These are phyloP conservation scores for Callimorpha dominula DNA, from an alignment of 2,888 invertebrate genomes.

Conservation along the genomic window DNA sequence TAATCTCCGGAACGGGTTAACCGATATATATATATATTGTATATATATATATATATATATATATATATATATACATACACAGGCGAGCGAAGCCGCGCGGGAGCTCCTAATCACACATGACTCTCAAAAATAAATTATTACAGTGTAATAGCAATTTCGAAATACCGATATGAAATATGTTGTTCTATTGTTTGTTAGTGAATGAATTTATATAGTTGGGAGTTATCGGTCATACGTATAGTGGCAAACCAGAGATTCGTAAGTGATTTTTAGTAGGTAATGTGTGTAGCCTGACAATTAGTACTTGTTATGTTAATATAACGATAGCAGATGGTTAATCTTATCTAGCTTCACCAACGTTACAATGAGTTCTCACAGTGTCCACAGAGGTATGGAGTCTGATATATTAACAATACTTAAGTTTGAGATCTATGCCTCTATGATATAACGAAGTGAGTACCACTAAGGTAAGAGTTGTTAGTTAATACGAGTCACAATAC, in stretches of 20 bases:
- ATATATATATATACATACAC: background rate
- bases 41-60: too few species aligned
- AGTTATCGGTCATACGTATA: slow-evolving; percentile 26
- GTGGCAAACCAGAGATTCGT: slow-evolving; percentile 31
- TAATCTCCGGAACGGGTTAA: too few species aligned
- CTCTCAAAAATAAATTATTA: slow-evolving; percentile 7
- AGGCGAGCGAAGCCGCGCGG: too few species aligned
- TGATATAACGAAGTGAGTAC: background rate
- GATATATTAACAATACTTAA: too few species aligned
- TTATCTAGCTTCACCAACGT: too few species aligned
- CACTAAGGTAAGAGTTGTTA: too few species aligned
- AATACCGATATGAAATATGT: slow-evolving; percentile 15
- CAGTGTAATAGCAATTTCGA: slow-evolving; percentile 28
- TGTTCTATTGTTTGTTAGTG: slow-evolving; percentile 38
- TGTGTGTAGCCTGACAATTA: slow-evolving; percentile 4
- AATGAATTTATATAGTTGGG: slow-evolving; percentile 20
- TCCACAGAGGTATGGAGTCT: too few species aligned
- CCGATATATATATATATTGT: background rate
- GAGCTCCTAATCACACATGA: background rate
- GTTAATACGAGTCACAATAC: too few species aligned
- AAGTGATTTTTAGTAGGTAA: slow-evolving; percentile 13
- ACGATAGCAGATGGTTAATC: too few species aligned
- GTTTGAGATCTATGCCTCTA: too few species aligned
- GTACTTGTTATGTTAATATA: background rate
- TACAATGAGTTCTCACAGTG: too few species aligned